Conservation (phyloP, 2,113 vertebrate species). For the Tenebrosternarchus preto region DNA sequence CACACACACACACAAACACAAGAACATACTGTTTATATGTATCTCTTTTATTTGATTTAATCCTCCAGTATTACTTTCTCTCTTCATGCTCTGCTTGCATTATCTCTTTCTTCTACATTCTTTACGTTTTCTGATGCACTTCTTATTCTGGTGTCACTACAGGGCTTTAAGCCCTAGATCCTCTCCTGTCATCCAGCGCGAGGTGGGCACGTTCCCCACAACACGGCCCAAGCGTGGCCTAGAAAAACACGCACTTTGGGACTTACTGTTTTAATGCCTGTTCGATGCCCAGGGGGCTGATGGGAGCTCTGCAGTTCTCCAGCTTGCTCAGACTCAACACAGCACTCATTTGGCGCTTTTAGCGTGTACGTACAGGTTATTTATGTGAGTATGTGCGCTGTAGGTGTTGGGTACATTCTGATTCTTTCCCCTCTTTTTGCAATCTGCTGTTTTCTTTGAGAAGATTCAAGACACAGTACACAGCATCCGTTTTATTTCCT, state of each 20-base stretch:
- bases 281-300: background rate
- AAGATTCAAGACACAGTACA: no score
- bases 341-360: no score
- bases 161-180: background rate
- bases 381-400: no score
- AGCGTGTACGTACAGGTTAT: no score
- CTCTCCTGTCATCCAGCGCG: background rate
- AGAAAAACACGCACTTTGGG: constrained; percentile 55
- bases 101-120: no score
- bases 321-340: no score
- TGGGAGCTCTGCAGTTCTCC: no score
- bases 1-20: background rate
- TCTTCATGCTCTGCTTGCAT: background rate
- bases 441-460: no score
- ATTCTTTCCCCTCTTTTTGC: no score
- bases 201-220: background rate
- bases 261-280: constrained; percentile 52
- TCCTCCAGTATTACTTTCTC: background rate
- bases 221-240: constrained; percentile 60
- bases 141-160: background rate
- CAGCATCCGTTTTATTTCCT: no score
- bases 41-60: background rate
- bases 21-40: background rate
- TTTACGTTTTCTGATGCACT: no score
- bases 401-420: no score